Percentiles rank a stretch among this genome's conserved stretches.
Evolutionary conservation across 2,113 vertebrate genomes (phyloP).

Genomic region (Irena cyanogastra): DNA sequence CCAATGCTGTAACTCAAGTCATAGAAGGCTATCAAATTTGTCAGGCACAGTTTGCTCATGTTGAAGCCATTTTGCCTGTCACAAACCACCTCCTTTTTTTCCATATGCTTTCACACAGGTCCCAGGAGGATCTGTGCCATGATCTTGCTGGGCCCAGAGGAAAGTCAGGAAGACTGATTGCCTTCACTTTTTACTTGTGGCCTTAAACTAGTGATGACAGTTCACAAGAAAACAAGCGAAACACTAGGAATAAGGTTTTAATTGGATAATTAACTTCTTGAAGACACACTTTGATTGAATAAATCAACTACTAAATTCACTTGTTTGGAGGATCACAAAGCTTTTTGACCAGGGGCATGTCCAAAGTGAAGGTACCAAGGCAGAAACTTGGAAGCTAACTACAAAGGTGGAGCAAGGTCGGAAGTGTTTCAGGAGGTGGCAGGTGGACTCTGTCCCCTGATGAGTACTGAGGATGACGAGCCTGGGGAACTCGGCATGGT

Average conservation of each 20-base stretch:
- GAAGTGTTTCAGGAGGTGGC: neutral
- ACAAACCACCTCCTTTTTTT: neutral
- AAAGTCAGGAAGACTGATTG: neutral
- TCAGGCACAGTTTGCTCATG: neutral
- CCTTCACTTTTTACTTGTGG: neutral
- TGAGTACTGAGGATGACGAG: neutral
- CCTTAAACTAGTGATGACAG: neutral
- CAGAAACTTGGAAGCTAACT: neutral
- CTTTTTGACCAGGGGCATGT: neutral
- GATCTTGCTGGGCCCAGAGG: neutral
- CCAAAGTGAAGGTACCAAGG: neutral
- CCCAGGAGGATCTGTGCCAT: neutral
- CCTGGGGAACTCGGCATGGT: accelerated
- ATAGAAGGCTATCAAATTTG: neutral
- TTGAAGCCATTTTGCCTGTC: neutral
- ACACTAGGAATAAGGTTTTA: neutral
- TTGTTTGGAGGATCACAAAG: neutral
- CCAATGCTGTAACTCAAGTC: accelerated
- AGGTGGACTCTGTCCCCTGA: neutral
- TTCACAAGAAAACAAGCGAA: neutral
- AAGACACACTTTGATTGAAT: neutral
- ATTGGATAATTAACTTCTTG: neutral
- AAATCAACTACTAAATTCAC: neutral
- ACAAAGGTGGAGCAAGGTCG: neutral
- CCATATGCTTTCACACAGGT: neutral